phyloP scores from a whole-genome alignment of 2,113 vertebrate species.

The Saguinus midas region DNA sequence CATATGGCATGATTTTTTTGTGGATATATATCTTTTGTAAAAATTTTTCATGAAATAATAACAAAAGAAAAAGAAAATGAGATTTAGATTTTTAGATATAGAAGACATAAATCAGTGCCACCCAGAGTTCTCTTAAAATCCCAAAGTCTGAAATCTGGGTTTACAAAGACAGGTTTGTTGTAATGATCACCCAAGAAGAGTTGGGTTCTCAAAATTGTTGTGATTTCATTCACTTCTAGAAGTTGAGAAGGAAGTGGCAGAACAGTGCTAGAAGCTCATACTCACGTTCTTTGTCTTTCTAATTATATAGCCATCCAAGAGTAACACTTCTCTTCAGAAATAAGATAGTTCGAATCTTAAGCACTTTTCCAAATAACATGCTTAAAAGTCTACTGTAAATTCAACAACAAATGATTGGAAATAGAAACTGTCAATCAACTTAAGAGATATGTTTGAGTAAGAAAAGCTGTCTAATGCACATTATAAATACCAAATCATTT shows the following conservation, averaged over 20 bases:
- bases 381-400: background rate
- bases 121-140: background rate
- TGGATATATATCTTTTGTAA: background rate
- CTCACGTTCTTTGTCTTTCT: constrained; percentile 33
- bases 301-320: constrained; percentile 34
- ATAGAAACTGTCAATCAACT: constrained; percentile 44
- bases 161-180: constrained; percentile 44
- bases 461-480: background rate
- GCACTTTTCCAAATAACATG: background rate
- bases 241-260: constrained; percentile 44
- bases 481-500: constrained; percentile 30
- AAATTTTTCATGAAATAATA: background rate
- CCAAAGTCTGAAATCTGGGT: constrained; percentile 6
- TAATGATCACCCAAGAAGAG: constrained; percentile 56
- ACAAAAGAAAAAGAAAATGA: background rate
- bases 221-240: constrained; percentile 49
- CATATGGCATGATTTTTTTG: background rate
- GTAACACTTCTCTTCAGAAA: constrained; percentile 50
- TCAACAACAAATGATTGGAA: constrained; percentile 11
- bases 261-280: background rate
- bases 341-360: constrained; percentile 7
- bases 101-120: background rate
- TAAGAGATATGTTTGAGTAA: background rate
- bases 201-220: constrained; percentile 51
- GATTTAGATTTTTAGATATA: background rate